These are phyloP conservation scores for Drosophila ambigua DNA, from an alignment of 1,140 invertebrate species.

Conservation along the genomic window DNA sequence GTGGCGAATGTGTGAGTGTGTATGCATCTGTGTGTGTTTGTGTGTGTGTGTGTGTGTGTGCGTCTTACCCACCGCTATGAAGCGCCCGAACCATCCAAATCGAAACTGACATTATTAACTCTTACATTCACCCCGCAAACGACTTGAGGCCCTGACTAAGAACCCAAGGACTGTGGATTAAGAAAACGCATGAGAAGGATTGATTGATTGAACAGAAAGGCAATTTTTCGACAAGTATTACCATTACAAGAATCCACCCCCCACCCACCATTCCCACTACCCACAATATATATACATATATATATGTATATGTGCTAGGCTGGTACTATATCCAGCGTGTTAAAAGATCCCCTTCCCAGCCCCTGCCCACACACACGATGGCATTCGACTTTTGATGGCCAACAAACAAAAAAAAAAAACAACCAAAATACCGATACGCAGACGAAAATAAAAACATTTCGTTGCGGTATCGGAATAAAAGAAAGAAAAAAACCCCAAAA, in stretches of 20 bases:
- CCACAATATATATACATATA: too few species aligned
- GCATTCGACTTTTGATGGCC: constrained; percentile 65
- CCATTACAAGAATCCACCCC: background rate
- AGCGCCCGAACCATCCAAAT: constrained; percentile 62
- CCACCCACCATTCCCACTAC: too few species aligned
- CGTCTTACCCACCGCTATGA: constrained; percentile 52
- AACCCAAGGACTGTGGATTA: background rate
- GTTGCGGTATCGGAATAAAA: constrained; percentile 9
- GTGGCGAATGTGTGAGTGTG: constrained; percentile 1
- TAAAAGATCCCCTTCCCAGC: background rate
- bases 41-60: constrained; percentile 11
- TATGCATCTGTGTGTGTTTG: constrained; percentile 8
- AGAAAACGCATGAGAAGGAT: background rate
- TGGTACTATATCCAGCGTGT: constrained; percentile 25
- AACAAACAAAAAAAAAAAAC: constrained; percentile 15
- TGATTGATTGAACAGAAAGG: constrained; percentile 27
- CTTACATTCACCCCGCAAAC: constrained; percentile 78
- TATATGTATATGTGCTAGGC: constrained; percentile 21
- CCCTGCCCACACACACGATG: constrained; percentile 18
- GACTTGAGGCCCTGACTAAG: constrained; percentile 20
- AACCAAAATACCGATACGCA: constrained; percentile 1
- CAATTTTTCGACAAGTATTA: constrained; percentile 67
- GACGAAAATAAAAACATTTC: background rate
- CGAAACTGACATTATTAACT: constrained; percentile 80
- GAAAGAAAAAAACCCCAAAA: constrained; percentile 10